Conservation (phyloP, 1,140 invertebrate genomes). For the Drosophila grimshawi region DNA sequence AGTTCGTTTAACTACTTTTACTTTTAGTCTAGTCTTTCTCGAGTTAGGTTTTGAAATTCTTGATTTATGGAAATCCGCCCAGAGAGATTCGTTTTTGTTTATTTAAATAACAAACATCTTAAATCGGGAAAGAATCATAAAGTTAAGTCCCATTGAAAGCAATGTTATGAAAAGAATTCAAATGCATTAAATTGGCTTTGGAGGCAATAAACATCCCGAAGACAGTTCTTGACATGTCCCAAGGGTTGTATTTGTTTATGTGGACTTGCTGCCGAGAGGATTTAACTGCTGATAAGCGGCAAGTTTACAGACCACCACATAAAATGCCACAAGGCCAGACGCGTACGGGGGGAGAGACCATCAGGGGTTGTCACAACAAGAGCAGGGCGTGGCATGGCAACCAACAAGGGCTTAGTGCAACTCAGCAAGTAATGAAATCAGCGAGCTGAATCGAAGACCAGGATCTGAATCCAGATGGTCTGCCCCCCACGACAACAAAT, state of each 20-base stretch:
- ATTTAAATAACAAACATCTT: slow-evolving; percentile 8
- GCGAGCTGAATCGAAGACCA: slow-evolving; percentile 15
- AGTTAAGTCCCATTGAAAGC: slow-evolving; percentile 17
- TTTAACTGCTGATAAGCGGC: slow-evolving; percentile 67
- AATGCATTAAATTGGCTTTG: slow-evolving; percentile 18
- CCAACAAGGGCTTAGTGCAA: slow-evolving; percentile 30
- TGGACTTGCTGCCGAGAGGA: slow-evolving; percentile 58
- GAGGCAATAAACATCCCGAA: slow-evolving; percentile 58
- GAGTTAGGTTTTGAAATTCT: not conserved
- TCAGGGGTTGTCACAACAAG: slow-evolving; percentile 36
- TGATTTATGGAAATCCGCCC: not conserved
- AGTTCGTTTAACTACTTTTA: no score
- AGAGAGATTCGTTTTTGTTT: slow-evolving; percentile 18
- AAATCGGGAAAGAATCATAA: slow-evolving; percentile 18
- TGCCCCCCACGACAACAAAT: slow-evolving; percentile 19
- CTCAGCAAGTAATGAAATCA: slow-evolving; percentile 41
- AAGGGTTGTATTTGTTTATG: slow-evolving; percentile 74
- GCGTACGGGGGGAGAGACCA: not conserved
- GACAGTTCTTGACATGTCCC: slow-evolving; percentile 20
- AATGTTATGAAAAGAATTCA: slow-evolving; percentile 32
- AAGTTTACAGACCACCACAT: slow-evolving; percentile 67
- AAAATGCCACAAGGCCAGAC: slow-evolving; percentile 23
- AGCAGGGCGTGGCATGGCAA: slow-evolving; percentile 40
- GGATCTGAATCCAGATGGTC: slow-evolving; percentile 35
- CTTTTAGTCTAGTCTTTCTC: not conserved